Conservation (phyloP, 2,888 invertebrate species). For the Athalia cordata region DNA sequence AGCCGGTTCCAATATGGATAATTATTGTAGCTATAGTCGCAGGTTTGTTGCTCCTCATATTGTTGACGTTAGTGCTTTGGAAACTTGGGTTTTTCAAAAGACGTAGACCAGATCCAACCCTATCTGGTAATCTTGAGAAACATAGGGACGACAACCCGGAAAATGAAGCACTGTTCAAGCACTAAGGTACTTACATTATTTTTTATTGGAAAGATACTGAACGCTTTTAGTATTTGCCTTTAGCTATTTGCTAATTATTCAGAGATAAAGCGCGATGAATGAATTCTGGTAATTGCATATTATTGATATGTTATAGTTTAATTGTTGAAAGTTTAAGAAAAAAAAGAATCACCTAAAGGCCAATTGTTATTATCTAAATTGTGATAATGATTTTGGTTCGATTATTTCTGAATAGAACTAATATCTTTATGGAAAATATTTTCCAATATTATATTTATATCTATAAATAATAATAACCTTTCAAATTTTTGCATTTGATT, state of each 20-base stretch:
- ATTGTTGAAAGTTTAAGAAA: conserved; percentile 29
- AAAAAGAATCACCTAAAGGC: conserved; percentile 1
- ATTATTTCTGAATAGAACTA: conserved; percentile 29
- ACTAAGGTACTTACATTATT: conserved; percentile 52
- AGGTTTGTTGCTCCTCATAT: conserved; percentile 87
- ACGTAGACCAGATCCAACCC: conserved; percentile 87
- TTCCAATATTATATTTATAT: not conserved
- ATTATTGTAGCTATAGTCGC: conserved; percentile 89
- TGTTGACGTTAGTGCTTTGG: conserved; percentile 88
- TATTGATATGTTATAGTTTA: conserved; percentile 25
- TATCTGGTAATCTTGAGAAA: conserved; percentile 87
- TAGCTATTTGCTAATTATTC: conserved; percentile 22
- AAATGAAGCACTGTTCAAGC: conserved; percentile 70
- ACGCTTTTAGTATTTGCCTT: conserved; percentile 5
- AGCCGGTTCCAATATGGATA: conserved; percentile 89
- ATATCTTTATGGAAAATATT: not conserved
- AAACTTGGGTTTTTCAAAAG: conserved; percentile 94
- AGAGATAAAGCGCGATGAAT: conserved; percentile 3
- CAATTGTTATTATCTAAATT: conserved; percentile 31
- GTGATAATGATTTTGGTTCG: conserved; percentile 37
- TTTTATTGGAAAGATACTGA: conserved; percentile 10
- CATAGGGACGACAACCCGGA: conserved; percentile 83
- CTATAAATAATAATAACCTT: not conserved
- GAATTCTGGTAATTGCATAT: conserved; percentile 15
- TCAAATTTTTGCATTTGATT: not conserved